Evolutionary conservation across 2,113 vertebrate species (phyloP), one percentile per base, ranked within the genome.

Genomic region (Spilogale gracilis): DNA sequence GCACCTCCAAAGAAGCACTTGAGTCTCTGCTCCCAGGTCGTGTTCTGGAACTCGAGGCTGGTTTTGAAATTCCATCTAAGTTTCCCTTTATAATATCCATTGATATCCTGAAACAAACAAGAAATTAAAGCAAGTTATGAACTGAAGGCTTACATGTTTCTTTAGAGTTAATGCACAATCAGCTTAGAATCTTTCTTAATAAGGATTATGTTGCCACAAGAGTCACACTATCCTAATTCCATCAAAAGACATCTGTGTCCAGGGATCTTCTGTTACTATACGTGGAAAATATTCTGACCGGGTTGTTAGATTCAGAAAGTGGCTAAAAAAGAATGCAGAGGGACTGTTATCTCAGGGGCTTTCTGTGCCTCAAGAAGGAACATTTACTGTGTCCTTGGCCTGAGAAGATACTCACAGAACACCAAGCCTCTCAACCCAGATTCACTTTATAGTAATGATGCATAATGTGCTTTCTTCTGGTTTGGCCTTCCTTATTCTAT

Each of bases 21-120:
- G 99, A 99, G 92, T 96, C 97, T 60, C 96, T 98, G 97, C 97
- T 99, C 0, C 97, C 98, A 71, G 93, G 91, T 65, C 95, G 97
- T 78, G 94, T 94, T 90, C 97, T 98, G 90, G 98, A 99, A 79
- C 86, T 98, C 84, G 98, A 99, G 71, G 98, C 97, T 95, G 99
- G 98, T 71, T 99, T 98, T 92, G 99, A 99, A 97, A 99, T 99
- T 83, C 98, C 96, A 63, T 99, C 99, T 80, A 99, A 97, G 90
- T 80, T 99, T 9, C 99, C 99, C 96, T 97, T 99, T 89, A 98
- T 98, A 80, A 99, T 99, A 98, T 99, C 99, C 99, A 99, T 99
- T 83, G 18, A 83, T 63, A 89, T 85, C 92, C 98, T 98, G 76
- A 69, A 95, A 81, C 25, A 89, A 89, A 78, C 54, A 91, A 96